A percentile compares a stretch with the other conserved stretches of the same genome.
Conservation (phyloP, 2,888 invertebrate species). For the Chironomus tentans region DNA sequence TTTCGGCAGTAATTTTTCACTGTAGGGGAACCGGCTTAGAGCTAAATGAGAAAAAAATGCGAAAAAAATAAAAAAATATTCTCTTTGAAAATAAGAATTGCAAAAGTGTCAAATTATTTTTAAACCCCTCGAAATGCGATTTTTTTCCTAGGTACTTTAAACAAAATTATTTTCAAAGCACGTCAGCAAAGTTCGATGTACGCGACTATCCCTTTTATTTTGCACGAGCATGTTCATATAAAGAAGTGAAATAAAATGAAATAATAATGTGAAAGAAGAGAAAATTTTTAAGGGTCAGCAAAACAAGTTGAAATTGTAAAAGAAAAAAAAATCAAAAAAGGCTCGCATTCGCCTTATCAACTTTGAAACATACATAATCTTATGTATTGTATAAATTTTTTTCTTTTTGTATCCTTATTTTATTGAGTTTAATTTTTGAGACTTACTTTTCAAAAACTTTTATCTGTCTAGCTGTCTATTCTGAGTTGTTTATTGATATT, state of each 20-base stretch:
- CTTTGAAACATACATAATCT: slow-evolving; percentile 25
- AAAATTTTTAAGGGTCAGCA: slow-evolving; percentile 15
- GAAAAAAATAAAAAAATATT: not conserved
- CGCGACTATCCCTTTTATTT: slow-evolving; percentile 2
- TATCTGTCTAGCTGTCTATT: no score
- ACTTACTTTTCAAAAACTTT: no score
- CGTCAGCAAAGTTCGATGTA: not conserved
- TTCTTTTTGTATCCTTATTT: slow-evolving; percentile 9
- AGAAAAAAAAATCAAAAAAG: not conserved
- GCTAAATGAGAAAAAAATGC: not conserved
- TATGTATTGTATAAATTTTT: not conserved
- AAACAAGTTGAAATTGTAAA: not conserved
- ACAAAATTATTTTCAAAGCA: not conserved
- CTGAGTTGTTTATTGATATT: no score
- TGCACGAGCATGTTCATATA: not conserved
- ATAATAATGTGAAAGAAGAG: not conserved
- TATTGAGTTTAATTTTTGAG: no score
- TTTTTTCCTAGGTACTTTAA: not conserved
- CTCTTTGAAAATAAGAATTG: not conserved
- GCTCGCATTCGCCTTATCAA: slow-evolving; percentile 9
- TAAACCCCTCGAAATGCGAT: not conserved
- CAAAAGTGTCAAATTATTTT: slow-evolving; percentile 10
- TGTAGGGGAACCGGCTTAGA: not conserved
- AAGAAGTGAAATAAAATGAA: not conserved
- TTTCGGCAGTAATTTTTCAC: not conserved